Evolutionary conservation across 2,888 invertebrate genomes (phyloP), one percentile per base, ranked within the genome.

Genomic region (Drosophila merina): DNA sequence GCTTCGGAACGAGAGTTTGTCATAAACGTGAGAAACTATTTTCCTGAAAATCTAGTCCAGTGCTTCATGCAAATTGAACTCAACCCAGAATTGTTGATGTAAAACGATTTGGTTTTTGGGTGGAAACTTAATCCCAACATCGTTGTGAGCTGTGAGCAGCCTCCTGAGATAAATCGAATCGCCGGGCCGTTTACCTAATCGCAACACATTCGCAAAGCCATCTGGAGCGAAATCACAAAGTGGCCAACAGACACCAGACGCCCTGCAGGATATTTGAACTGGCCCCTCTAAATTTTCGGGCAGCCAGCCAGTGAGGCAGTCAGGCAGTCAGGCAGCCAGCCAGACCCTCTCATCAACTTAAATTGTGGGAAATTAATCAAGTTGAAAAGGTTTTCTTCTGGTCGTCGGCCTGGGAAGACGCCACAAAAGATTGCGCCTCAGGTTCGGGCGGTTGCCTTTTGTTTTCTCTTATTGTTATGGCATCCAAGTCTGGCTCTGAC

Each of bases 361-460:
- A 85, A 84, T 81, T 79, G 75, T 78, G 78, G 78, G 89, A 80
- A 89, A 85, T 89, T 85, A 88, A 89, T 89, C 87, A 88, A 83
- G 85, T 83, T 77, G 75, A 88, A 86, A 87, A 89, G 81, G 80
- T 86, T 75, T 75, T 49, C 51, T 60, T 54, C 55, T 75, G 67
- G 36, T 48, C 52, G 49, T 52, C 52, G 44, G 59, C 38, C 49
- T 20, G 40, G 20, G 26, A 57, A 52, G 57, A 52, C 52, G 48
- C 63, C 64, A 55, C 72, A 69, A 69, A 69, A 69, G 69, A 69
- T 69, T 72, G 54, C 28, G 77, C 77, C 75, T 72, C 80, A 52
- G 68, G 63, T 50, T 70, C 36, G 51, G 54, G 40, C 55, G 48
- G 48, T 36, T 48, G 54, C 56, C 49, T 72, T 86, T 79, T 82